Percentiles rank a stretch among this genome's conserved stretches.
These are phyloP conservation scores for Julus scanicus DNA, from an alignment of 2,888 invertebrate genomes.

Conservation along the genomic window DNA sequence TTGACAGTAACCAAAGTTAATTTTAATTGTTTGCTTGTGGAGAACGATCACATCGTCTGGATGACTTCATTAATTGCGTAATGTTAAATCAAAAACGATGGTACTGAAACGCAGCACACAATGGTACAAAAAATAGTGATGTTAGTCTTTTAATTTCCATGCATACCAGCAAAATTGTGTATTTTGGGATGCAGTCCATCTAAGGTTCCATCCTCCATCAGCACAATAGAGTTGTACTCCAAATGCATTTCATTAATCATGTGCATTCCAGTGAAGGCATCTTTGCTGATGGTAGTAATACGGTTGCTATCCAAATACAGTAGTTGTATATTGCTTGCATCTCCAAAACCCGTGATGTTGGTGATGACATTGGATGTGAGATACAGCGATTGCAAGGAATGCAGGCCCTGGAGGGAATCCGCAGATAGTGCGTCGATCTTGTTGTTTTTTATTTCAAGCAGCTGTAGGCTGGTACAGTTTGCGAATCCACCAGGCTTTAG, in stretches of 20 bases:
- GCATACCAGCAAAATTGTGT: not conserved
- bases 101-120: too few species aligned
- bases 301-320: not conserved
- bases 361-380: not conserved
- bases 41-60: too few species aligned
- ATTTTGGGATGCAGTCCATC: not conserved
- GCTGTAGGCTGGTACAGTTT: not conserved
- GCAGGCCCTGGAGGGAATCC: not conserved
- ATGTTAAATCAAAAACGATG: too few species aligned
- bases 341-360: constrained; percentile 34
- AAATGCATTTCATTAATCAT: not conserved
- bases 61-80: too few species aligned
- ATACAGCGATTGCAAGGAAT: not conserved
- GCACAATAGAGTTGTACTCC: not conserved
- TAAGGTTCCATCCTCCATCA: constrained; percentile 15
- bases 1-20: too few species aligned
- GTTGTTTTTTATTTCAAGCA: not conserved
- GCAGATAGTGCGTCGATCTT: not conserved
- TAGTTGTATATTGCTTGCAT: not conserved
- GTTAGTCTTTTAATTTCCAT: not conserved
- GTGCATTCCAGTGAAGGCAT: not conserved
- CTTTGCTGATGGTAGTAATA: not conserved
- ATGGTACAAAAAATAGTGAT: not conserved
- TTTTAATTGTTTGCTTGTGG: too few species aligned
- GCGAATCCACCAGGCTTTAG: not conserved